Evolutionary conservation across 2,113 vertebrate genomes (phyloP).

Genomic region (Phainopepla nitens): DNA sequence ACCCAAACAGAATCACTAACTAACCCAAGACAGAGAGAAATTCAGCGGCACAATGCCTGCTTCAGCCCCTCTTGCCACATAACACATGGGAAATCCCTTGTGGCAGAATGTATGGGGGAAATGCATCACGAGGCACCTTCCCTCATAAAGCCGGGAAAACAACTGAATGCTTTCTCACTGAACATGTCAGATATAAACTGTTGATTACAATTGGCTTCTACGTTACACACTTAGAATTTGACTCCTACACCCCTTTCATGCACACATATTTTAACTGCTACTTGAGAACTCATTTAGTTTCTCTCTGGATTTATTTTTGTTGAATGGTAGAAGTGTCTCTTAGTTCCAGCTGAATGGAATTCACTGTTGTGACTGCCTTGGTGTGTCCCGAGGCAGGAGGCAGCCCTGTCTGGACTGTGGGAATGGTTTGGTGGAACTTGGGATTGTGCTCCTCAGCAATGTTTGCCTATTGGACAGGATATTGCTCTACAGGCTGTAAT

Average conservation of each 20-base stretch:
- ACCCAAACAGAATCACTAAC: not conserved
- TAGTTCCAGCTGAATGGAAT: conserved; percentile 12
- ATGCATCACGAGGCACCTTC: not conserved
- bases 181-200: not conserved
- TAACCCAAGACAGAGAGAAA: not conserved
- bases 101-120: not conserved
- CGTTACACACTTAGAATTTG: not conserved
- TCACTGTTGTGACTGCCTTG: not conserved
- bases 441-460: not conserved
- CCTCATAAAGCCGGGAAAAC: not conserved
- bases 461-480: not conserved
- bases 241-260: not conserved
- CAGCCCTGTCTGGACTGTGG: not conserved
- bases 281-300: conserved; percentile 11
- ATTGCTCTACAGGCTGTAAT: not conserved
- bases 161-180: not conserved
- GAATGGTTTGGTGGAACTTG: not conserved
- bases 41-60: not conserved
- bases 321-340: not conserved
- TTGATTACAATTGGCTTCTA: not conserved
- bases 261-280: not conserved
- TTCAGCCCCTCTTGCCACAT: not conserved
- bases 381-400: not conserved
- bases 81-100: not conserved
- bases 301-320: conserved; percentile 3